Percentiles rank a stretch among this genome's conserved stretches.
phyloP scores from a whole-genome alignment of 2,797 vertebrate genomes.

The Silurus lanzhouensis region DNA sequence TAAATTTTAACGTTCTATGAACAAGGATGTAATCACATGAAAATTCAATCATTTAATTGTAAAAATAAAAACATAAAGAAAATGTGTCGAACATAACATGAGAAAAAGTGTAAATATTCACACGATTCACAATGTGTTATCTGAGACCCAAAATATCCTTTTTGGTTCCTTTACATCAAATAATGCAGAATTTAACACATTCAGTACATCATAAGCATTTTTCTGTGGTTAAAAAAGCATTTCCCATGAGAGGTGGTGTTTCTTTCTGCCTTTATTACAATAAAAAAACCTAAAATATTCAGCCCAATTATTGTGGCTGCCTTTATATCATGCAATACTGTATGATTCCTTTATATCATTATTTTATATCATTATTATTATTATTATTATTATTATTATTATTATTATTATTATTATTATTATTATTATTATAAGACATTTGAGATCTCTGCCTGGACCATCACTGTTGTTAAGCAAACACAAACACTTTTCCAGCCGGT shows the following conservation, averaged over 20 bases:
- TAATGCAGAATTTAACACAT: neutral
- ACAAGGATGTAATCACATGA: neutral
- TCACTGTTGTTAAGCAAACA: conserved; percentile 15
- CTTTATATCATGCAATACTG: conserved; percentile 25
- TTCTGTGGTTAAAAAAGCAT: neutral
- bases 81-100: neutral
- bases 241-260: conserved; percentile 2
- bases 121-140: conserved; percentile 6
- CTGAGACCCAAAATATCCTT: neutral
- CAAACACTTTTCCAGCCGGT: conserved; percentile 14
- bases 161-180: neutral
- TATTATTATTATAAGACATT: neutral
- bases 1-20: too few relatives aligned
- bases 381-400: too few relatives aligned
- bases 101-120: neutral
- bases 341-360: neutral
- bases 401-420: too few relatives aligned
- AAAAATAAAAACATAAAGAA: neutral
- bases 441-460: conserved; percentile 2
- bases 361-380: neutral
- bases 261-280: conserved; percentile 15
- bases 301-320: conserved; percentile 24
- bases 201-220: neutral
- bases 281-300: conserved; percentile 33
- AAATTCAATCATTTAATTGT: neutral